These are phyloP conservation scores for Hucho hucho DNA, from an alignment of 2,113 vertebrate species.

Conservation along the genomic window DNA sequence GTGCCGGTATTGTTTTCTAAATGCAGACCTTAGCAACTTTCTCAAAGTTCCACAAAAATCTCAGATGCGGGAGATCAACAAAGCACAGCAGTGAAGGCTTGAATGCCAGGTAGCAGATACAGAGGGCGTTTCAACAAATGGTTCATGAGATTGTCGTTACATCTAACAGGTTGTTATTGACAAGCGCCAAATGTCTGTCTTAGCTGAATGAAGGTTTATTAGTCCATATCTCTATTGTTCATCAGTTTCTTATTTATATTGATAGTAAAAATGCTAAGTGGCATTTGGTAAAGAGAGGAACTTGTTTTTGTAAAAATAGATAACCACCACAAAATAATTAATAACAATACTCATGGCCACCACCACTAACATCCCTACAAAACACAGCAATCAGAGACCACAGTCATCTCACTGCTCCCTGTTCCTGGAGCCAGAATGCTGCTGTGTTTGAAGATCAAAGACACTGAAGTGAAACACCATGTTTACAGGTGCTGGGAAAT, in stretches of 20 bases:
- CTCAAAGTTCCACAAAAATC: neutral
- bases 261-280: too few relatives aligned
- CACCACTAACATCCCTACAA: conserved; percentile 49
- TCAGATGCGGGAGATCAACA: neutral
- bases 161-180: neutral
- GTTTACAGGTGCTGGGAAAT: conserved; percentile 72
- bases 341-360: conserved; percentile 6
- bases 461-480: conserved; percentile 57
- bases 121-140: neutral
- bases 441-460: conserved; percentile 70
- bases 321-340: too few relatives aligned
- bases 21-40: neutral
- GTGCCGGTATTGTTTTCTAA: neutral
- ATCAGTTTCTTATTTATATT: too few relatives aligned
- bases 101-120: neutral
- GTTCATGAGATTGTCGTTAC: neutral
- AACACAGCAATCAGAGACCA: conserved; percentile 57
- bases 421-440: conserved; percentile 55
- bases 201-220: neutral
- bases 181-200: neutral
- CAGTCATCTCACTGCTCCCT: conserved; percentile 48
- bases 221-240: too few relatives aligned
- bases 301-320: too few relatives aligned
- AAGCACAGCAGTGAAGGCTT: neutral
- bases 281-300: too few relatives aligned